A percentile compares a stretch with the other conserved stretches of the same genome.
These are phyloP conservation scores for Coregonus ussuriensis DNA, from an alignment of 2,797 vertebrate genomes.

Conservation along the genomic window DNA sequence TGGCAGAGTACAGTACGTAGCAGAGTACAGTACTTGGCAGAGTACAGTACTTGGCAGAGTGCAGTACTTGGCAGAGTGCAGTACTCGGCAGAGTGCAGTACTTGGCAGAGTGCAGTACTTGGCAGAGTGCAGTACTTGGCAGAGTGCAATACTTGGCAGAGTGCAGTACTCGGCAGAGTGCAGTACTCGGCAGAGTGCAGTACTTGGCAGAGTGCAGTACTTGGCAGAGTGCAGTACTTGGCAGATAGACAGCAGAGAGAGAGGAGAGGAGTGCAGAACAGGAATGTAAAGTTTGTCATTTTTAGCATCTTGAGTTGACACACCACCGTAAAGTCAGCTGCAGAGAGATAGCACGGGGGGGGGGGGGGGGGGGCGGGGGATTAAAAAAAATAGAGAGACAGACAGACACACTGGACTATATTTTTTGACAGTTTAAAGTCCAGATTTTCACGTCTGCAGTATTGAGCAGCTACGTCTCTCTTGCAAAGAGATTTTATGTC, in stretches of 20 bases:
- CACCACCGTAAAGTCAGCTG: too few species aligned
- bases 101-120: not conserved
- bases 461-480: not conserved
- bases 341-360: too few species aligned
- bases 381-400: too few species aligned
- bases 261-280: slow-evolving; percentile 38
- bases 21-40: slow-evolving; percentile 38
- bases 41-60: slow-evolving; percentile 48
- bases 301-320: slow-evolving; percentile 47
- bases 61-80: slow-evolving; percentile 16
- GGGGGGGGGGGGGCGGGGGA: too few species aligned
- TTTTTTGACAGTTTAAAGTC: not conserved
- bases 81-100: slow-evolving; percentile 52
- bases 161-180: slow-evolving; percentile 50
- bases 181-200: slow-evolving; percentile 9
- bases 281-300: slow-evolving; percentile 59
- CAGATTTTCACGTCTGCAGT: not conserved
- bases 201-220: slow-evolving; percentile 52
- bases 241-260: not conserved
- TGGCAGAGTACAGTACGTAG: slow-evolving; percentile 33
- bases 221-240: not conserved
- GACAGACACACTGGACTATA: too few species aligned
- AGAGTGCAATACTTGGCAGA: slow-evolving; percentile 36
- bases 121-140: slow-evolving; percentile 36
- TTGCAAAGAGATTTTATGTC: not conserved